phyloP scores from a whole-genome alignment of 2,888 invertebrate genomes.

The Stictocephala bisonia region DNA sequence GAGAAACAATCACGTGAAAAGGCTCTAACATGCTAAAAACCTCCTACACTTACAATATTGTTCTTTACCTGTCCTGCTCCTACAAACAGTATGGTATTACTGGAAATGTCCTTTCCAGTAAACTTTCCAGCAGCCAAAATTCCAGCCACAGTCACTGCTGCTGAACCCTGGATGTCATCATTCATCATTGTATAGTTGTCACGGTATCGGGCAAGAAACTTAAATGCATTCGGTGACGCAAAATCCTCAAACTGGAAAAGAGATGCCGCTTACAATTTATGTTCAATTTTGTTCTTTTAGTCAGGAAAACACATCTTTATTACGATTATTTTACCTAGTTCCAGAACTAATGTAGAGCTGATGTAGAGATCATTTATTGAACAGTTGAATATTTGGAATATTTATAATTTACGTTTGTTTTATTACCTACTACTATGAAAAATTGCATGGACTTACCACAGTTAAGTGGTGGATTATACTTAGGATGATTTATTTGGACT shows the following conservation, averaged over 20 bases:
- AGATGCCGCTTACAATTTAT: no score
- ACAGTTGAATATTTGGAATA: no score
- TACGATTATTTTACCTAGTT: constrained; percentile 7
- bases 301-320: constrained; percentile 43
- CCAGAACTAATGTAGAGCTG: no score
- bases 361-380: constrained; percentile 3
- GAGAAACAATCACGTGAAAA: no score
- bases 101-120: constrained; percentile 83
- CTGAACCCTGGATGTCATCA: constrained; percentile 98
- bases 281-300: no score
- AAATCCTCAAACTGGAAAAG: constrained; percentile 96
- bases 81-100: constrained; percentile 91
- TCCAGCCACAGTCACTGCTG: constrained; percentile 95
- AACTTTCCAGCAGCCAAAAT: constrained; percentile 82
- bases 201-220: constrained; percentile 90
- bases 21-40: no score
- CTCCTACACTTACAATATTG: no score
- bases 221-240: constrained; percentile 96
- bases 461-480: no score
- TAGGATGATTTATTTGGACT: no score
- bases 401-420: no score
- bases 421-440: no score
- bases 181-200: constrained; percentile 96
- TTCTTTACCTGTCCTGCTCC: constrained; percentile 80
- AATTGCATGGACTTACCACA: no score